A percentile compares a stretch with the other conserved stretches of the same genome.
Evolutionary conservation across 2,797 vertebrate species (phyloP).

Genomic region (Chiloscyllium punctatum): DNA sequence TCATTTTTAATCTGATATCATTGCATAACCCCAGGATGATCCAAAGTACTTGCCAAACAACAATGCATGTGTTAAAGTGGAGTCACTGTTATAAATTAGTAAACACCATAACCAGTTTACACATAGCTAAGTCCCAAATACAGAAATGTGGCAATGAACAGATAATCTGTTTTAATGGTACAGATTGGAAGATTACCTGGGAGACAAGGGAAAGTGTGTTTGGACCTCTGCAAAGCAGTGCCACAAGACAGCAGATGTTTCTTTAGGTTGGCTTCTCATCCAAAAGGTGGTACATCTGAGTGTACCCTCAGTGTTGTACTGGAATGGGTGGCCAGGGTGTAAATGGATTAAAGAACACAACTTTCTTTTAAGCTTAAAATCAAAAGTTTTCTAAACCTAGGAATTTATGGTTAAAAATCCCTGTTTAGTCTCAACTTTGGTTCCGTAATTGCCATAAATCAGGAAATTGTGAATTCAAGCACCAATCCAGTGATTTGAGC

Average conservation of each 20-base stretch:
- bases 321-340: not conserved
- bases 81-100: not conserved
- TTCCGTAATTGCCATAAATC: not conserved
- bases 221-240: not conserved
- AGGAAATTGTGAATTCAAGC: not conserved
- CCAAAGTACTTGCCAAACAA: not conserved
- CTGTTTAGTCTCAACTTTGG: not conserved
- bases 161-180: not conserved
- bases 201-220: not conserved
- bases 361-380: not conserved
- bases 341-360: not conserved
- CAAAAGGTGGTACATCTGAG: too few species aligned
- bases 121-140: not conserved
- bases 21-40: not conserved
- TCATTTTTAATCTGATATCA: too few species aligned
- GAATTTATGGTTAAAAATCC: not conserved
- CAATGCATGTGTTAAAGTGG: not conserved
- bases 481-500: not conserved
- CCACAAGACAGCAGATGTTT: not conserved
- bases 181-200: not conserved
- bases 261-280: not conserved
- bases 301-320: not conserved
- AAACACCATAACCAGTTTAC: not conserved
- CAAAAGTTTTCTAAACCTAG: not conserved
- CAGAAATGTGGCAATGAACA: not conserved